Evolutionary conservation across 23 tunicate species (phyloP).

Genomic region (Halocynthia roretzi): DNA sequence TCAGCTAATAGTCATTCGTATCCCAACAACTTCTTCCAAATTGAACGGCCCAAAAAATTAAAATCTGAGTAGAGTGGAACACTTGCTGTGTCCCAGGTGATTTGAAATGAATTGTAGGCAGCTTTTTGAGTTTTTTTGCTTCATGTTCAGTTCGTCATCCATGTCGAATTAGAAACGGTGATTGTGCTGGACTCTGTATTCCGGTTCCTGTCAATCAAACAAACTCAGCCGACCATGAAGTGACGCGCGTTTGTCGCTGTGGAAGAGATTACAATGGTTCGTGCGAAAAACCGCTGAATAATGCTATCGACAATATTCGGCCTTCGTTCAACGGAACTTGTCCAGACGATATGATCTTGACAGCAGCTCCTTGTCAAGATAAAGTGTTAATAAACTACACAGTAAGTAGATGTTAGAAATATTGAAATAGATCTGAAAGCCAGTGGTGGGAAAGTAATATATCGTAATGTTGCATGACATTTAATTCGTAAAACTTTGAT

Average conservation of each 20-base stretch:
- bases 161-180: conserved; percentile 32
- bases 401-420: conserved; percentile 18
- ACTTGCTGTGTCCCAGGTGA: no score
- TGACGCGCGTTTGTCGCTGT: conserved; percentile 44
- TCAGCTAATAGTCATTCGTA: no score
- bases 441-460: no score
- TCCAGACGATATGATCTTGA: conserved; percentile 30
- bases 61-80: no score
- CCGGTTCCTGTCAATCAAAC: conserved; percentile 40
- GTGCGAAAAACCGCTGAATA: conserved; percentile 33
- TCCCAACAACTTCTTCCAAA: no score
- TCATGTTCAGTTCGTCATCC: conserved; percentile 43
- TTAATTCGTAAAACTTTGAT: no score
- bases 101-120: no score
- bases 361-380: conserved; percentile 41
- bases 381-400: conserved; percentile 40
- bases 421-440: no score
- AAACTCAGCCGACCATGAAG: not conserved
- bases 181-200: conserved; percentile 66
- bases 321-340: conserved; percentile 44
- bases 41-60: no score
- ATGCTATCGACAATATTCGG: conserved; percentile 23
- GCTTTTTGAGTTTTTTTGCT: not conserved
- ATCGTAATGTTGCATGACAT: no score
- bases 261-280: conserved; percentile 38